These are phyloP conservation scores for Agrilus planipennis DNA, from an alignment of 1,140 invertebrate species.

Conservation along the genomic window DNA sequence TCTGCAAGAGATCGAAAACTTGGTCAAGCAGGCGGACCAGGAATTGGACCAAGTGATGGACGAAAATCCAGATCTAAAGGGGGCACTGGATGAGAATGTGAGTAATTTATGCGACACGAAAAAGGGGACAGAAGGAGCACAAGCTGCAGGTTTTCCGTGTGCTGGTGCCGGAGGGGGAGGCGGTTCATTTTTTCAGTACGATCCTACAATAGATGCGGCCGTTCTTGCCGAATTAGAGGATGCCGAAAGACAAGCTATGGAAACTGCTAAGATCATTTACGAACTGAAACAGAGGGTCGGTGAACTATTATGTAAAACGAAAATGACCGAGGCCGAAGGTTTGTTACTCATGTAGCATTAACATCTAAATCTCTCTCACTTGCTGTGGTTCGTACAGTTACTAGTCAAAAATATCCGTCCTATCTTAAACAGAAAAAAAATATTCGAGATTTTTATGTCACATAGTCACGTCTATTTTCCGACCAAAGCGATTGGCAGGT, in stretches of 20 bases:
- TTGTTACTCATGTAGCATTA: conserved; percentile 19
- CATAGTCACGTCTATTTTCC: no score
- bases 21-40: conserved; percentile 22
- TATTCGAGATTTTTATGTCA: no score
- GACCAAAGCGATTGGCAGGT: no score
- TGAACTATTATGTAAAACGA: conserved; percentile 14
- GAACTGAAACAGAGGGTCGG: conserved; percentile 26
- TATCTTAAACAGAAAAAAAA: no score
- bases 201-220: conserved; percentile 18
- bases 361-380: conserved; percentile 3
- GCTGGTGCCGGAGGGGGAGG: conserved; percentile 14
- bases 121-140: neutral
- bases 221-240: conserved; percentile 30
- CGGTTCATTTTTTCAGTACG: conserved; percentile 13
- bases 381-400: no score
- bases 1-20: conserved; percentile 22
- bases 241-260: conserved; percentile 27
- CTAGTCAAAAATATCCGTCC: no score
- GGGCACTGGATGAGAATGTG: neutral
- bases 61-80: conserved; percentile 12
- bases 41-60: conserved; percentile 23
- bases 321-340: conserved; percentile 16
- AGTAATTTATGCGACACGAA: neutral
- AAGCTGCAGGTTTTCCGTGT: neutral
- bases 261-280: conserved; percentile 24